Base-by-base conservation (phyloP, 2,113 vertebrate species). In the Hippocampus abdominalis region DNA sequence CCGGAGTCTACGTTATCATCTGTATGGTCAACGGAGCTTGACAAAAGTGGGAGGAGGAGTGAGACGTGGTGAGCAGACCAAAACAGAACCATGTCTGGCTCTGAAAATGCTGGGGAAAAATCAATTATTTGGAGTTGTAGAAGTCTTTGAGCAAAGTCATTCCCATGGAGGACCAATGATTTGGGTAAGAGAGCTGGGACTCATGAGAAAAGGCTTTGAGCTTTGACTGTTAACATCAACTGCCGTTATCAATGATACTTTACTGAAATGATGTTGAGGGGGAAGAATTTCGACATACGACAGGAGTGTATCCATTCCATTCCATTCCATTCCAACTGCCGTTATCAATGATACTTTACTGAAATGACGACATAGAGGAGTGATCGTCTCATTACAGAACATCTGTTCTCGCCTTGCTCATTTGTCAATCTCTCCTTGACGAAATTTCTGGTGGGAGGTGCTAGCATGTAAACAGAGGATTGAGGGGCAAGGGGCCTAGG, bases 61-160 rank as follows among this genome's bases (percentile, higher is more conserved):
- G 75, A 76, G 72, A 79, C 71, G 71, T 64, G 72, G 62, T 66
- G 54, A 53, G 71, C 62, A 75, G 67, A 71, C 63, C 49, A 72
- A 74, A 70, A 78, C 62, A 56, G 68, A 83, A 75, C 57, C 67
- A 67, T 54, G 72, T 79, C 59, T 80, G 78, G 46, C 23, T 77
- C 18, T 64, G 54, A 46, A 65, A 62, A 72, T 60, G 23, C 10
- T 4, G 53, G 64, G 61, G 32, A 36, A 77, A 75, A 81, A 73
- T 70, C 81, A 68, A 75, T 83, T 76, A 68, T 60, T 66, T 25
- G 56, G 54, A 83, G 77, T 86, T 83, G 70, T 9, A 63, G 29
- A 80, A 84, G 87, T 89, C 86, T 83, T 89, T 90, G 83, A 84
- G 74, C 74, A 89, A 89, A 86, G 86, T 87, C 82, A 68, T 49